These are phyloP conservation scores for Caiman crocodilus DNA, from an alignment of 2,797 vertebrate genomes.

Conservation along the genomic window DNA sequence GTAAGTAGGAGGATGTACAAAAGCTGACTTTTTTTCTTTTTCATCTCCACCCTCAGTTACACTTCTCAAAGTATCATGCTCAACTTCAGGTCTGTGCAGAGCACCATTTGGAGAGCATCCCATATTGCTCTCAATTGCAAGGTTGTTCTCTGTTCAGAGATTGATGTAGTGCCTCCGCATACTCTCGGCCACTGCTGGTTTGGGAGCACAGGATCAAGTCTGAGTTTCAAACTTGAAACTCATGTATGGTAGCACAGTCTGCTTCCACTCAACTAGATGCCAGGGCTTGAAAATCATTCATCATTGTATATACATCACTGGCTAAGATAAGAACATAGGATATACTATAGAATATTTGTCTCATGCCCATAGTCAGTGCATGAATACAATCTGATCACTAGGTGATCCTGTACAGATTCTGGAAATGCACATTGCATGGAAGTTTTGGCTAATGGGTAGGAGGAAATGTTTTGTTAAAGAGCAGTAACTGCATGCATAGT, in stretches of 20 bases:
- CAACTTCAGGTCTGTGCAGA: background rate
- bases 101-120: background rate
- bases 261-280: constrained; percentile 60
- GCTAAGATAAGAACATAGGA: constrained; percentile 61
- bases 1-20: constrained; percentile 62
- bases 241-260: constrained; percentile 40
- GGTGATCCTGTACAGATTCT: constrained; percentile 64
- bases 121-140: background rate
- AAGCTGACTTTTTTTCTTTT: constrained; percentile 37
- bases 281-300: constrained; percentile 37
- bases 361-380: constrained; percentile 52
- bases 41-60: background rate
- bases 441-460: background rate
- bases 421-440: background rate
- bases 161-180: accelerated
- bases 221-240: background rate
- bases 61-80: background rate
- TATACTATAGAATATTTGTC: constrained; percentile 59
- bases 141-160: background rate
- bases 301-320: constrained; percentile 10
- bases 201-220: constrained; percentile 5
- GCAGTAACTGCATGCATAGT: background rate
- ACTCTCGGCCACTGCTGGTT: accelerated
- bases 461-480: background rate
- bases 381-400: constrained; percentile 49